A percentile compares a stretch with the other conserved stretches of the same genome.
These are phyloP conservation scores for Miltochrista miniata DNA, from an alignment of 2,888 invertebrate genomes.

Conservation along the genomic window DNA sequence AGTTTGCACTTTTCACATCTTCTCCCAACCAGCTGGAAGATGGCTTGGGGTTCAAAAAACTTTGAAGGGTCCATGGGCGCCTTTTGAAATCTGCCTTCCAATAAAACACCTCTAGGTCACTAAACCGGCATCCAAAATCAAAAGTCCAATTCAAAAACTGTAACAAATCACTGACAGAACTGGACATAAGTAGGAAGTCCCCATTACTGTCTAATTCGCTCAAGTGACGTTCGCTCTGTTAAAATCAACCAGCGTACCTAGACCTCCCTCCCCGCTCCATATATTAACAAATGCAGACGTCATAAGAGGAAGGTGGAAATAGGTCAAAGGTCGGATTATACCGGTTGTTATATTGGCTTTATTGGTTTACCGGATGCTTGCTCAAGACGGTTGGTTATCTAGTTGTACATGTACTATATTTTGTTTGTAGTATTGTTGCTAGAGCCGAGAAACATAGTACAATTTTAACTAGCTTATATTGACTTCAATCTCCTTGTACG, in stretches of 20 bases:
- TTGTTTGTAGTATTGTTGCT: constrained; percentile 19
- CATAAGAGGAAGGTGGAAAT: constrained; percentile 28
- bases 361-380: constrained; percentile 78
- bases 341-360: constrained; percentile 72
- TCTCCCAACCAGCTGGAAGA: no score
- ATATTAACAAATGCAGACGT: constrained; percentile 13
- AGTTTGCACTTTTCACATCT: no score
- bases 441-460: constrained; percentile 2
- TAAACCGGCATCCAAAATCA: constrained; percentile 44
- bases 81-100: no score
- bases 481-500: background rate
- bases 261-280: constrained; percentile 48
- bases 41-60: no score
- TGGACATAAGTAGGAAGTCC: constrained; percentile 79
- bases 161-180: constrained; percentile 76
- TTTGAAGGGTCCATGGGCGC: no score
- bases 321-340: constrained; percentile 48
- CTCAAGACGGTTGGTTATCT: constrained; percentile 66
- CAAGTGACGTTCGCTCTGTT: constrained; percentile 72
- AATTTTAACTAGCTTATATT: background rate
- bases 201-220: constrained; percentile 78
- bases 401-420: constrained; percentile 38
- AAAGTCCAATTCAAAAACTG: constrained; percentile 68
- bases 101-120: background rate
- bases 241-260: constrained; percentile 46